Evolutionary conservation across 2,113 vertebrate genomes (phyloP).

Genomic region (Melospiza georgiana): DNA sequence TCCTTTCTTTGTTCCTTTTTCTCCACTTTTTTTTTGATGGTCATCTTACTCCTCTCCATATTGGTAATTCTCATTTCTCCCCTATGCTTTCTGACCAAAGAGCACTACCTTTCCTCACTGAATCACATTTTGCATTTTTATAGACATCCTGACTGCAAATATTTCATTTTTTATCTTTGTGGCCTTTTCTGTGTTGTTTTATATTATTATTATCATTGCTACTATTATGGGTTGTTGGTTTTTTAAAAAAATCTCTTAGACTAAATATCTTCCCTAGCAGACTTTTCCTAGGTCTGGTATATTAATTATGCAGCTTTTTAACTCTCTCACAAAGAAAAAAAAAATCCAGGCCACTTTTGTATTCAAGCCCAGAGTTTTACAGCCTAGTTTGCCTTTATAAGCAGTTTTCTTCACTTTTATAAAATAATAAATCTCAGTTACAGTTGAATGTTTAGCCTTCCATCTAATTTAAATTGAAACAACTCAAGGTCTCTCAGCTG

Average conservation of each 20-base stretch:
- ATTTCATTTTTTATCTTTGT: neutral
- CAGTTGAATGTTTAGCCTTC: neutral
- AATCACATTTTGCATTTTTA: neutral
- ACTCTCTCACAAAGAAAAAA: neutral
- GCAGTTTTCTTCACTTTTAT: neutral
- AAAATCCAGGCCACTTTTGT: neutral
- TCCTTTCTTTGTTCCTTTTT: neutral
- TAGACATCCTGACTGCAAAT: neutral
- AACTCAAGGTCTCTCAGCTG: neutral
- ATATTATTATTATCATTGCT: neutral
- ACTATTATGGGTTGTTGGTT: neutral
- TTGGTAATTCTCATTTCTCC: neutral
- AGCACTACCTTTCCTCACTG: neutral
- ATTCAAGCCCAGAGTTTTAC: neutral
- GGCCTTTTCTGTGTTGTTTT: neutral
- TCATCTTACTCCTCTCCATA: neutral
- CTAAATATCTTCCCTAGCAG: neutral
- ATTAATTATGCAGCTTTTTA: neutral
- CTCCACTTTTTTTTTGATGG: neutral
- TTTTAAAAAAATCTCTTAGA: neutral
- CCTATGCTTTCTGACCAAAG: neutral
- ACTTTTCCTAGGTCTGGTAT: neutral
- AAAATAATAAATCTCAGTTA: conserved; percentile 21
- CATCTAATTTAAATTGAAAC: conserved; percentile 35
- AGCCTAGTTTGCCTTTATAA: neutral